These are phyloP conservation scores for Eugnorisma glareosa DNA, from an alignment of 2,888 invertebrate genomes.

Conservation along the genomic window DNA sequence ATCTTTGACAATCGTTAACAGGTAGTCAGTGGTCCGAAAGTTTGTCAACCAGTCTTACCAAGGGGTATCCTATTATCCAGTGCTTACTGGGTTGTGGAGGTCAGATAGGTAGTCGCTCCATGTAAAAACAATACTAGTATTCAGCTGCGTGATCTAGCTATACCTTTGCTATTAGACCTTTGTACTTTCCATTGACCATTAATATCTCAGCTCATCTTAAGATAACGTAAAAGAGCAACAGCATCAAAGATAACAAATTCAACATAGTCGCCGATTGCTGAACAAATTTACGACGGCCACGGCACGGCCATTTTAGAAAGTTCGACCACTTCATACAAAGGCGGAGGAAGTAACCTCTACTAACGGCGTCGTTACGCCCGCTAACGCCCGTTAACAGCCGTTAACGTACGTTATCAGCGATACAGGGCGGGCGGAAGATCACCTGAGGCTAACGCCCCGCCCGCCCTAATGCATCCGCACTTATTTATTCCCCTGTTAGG, in stretches of 20 bases:
- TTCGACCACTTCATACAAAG: slow-evolving; percentile 79
- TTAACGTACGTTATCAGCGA: slow-evolving; percentile 87
- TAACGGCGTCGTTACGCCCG: slow-evolving; percentile 88
- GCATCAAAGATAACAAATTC: slow-evolving; percentile 59
- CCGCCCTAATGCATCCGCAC: slow-evolving; percentile 89
- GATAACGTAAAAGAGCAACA: slow-evolving; percentile 19
- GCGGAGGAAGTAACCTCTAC: slow-evolving; percentile 86
- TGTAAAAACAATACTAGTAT: too few species aligned
- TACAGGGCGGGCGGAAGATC: slow-evolving; percentile 87
- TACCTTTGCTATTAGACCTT: neutral
- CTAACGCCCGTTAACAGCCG: slow-evolving; percentile 81
- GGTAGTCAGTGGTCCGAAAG: too few species aligned
- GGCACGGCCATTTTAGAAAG: slow-evolving; percentile 58
- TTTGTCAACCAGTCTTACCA: too few species aligned
- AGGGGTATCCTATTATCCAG: too few species aligned
- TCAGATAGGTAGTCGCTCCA: too few species aligned
- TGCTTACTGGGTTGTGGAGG: too few species aligned
- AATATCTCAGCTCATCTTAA: neutral
- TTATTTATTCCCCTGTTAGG: slow-evolving; percentile 85
- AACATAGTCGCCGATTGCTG: slow-evolving; percentile 69
- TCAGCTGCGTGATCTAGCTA: too few species aligned
- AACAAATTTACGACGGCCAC: slow-evolving; percentile 75
- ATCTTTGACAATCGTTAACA: too few species aligned
- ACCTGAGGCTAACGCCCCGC: slow-evolving; percentile 85
- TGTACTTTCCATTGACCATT: neutral